Evolutionary conservation across 2,113 vertebrate genomes (phyloP).

Genomic region (Misgurnus anguillicaudatus): DNA sequence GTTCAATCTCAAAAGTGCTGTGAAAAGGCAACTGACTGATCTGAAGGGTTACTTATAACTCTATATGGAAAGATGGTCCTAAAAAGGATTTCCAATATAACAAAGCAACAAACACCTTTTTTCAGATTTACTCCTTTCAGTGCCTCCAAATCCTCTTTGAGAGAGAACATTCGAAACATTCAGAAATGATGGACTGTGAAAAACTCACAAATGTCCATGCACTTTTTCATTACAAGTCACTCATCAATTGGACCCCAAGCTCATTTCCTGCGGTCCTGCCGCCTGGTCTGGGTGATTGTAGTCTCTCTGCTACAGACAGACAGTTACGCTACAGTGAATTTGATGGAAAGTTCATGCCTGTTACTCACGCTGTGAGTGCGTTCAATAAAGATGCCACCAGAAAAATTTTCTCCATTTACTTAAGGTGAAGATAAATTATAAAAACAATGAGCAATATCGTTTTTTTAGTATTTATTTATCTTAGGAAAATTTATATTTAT

Average conservation of each 20-base stretch:
- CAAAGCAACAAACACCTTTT: too few relatives aligned
- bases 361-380: not conserved
- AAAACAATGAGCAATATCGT: not conserved
- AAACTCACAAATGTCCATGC: not conserved
- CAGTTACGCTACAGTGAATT: slow-evolving; percentile 11
- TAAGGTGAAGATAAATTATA: not conserved
- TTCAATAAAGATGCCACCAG: slow-evolving; percentile 11
- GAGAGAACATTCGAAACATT: too few relatives aligned
- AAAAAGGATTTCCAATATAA: too few relatives aligned
- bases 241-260: slow-evolving; percentile 1
- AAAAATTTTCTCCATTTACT: not conserved
- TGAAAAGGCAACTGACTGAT: not conserved
- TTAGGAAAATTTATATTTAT: too few relatives aligned
- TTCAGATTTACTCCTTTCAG: too few relatives aligned
- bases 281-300: slow-evolving; percentile 5
- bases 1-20: too few relatives aligned
- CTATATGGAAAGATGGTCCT: too few relatives aligned
- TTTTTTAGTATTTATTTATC: too few relatives aligned
- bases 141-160: too few relatives aligned
- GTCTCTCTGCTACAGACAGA: not conserved
- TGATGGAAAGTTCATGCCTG: not conserved
- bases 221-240: slow-evolving; percentile 9
- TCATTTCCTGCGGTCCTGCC: slow-evolving; percentile 13
- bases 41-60: not conserved
- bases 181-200: not conserved